phyloP scores from a whole-genome alignment of 2,113 vertebrate species.

The Corythoichthys intestinalis region DNA sequence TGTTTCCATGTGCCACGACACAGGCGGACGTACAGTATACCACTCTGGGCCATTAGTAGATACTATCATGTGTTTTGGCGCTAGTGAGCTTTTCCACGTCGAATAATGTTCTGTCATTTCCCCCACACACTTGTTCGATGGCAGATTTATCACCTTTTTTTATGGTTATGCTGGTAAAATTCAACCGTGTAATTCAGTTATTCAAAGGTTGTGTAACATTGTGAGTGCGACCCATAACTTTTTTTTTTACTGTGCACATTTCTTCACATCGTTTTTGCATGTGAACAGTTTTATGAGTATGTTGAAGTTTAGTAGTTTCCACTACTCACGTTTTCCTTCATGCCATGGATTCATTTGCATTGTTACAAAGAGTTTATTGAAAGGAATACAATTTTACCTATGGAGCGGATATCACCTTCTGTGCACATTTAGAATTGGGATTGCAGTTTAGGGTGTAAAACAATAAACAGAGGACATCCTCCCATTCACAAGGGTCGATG shows the following conservation, averaged over 20 bases:
- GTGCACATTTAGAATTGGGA: not conserved
- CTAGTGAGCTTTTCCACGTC: not conserved
- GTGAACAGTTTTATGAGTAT: not conserved
- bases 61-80: slow-evolving; percentile 28
- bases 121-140: slow-evolving; percentile 1
- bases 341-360: slow-evolving; percentile 11
- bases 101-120: slow-evolving; percentile 21
- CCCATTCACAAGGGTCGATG: no score
- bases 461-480: not conserved
- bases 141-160: slow-evolving; percentile 26
- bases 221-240: slow-evolving; percentile 1
- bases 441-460: not conserved
- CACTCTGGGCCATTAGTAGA: slow-evolving; percentile 31
- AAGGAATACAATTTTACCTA: not conserved
- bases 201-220: slow-evolving; percentile 11
- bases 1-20: slow-evolving; percentile 44
- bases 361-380: not conserved
- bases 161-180: slow-evolving; percentile 24
- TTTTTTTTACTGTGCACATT: slow-evolving; percentile 10
- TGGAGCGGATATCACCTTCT: slow-evolving; percentile 1
- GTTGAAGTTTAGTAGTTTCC: not conserved
- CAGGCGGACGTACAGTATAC: slow-evolving; percentile 45
- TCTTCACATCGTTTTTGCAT: slow-evolving; percentile 5
- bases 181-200: slow-evolving; percentile 18
- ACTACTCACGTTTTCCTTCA: slow-evolving; percentile 1